Evolutionary conservation across 2,888 invertebrate species (phyloP), one percentile per base, ranked within the genome.

Genomic region (Leuctra nigra): DNA sequence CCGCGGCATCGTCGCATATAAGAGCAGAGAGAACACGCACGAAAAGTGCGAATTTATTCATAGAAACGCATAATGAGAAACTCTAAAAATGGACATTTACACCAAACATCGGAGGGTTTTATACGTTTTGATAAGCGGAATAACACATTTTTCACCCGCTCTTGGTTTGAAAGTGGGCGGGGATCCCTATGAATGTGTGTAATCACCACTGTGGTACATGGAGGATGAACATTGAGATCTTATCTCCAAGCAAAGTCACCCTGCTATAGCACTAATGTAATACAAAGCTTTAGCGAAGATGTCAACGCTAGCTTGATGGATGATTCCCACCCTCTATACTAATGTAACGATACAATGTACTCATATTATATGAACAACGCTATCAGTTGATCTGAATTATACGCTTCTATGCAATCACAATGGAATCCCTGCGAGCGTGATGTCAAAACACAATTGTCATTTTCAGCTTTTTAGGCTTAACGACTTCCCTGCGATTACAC

Each of bases 21-120:
- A 1, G 6, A 6, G 20, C 4, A 22, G 39, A 41, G 20, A 38
- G 57, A 23, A 14, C 16, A 25, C 7, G 29, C 25, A 20, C 47
- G 55, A 46, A 70, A 73, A 75, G 74, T 74, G 74, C 73, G 73
- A 75, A 74, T 75, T 75, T 75, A 75, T 75, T 74, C 74, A 74
- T 75, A 74, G 75, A 73, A 69, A 71, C 69, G 72, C 72, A 73
- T 75, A 75, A 75, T 75, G 74, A 75, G 74, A 75, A 74, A 74
- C 74, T 72, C 74, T 74, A 74, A 74, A 75, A 75, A 75, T 75
- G 73, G 72, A 72, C 74, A 73, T 74, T 74, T 74, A 68, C 71
- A 68, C 66, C 69, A 67, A 65, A 68, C 68, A 71, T 71, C 70
- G 71, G 69, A 25, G 23, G 60, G 47, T 57, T 56, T 73, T 73